Evolutionary conservation across 1,140 invertebrate species (phyloP), one percentile per base, ranked within the genome.

Genomic region (Plodia interpunctella): DNA sequence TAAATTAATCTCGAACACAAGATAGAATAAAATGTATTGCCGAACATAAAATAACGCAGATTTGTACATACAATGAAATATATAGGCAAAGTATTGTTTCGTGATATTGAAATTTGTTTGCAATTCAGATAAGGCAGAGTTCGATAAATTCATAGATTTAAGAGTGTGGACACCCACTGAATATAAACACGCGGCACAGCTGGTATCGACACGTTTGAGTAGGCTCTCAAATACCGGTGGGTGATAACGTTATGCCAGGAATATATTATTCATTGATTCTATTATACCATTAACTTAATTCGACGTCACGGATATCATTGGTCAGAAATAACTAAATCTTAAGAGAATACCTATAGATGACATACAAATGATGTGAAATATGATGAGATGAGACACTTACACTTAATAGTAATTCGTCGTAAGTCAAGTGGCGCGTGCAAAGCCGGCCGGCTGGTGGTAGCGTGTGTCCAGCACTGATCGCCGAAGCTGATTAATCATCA

Each of bases 381-480:
- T 44, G 38, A 44, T 10, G 5, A 11, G 35, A 38, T 38, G 35
- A 44, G 51, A 59, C 62, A 63, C 62, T 63, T 53, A 63, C 62
- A 53, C 20, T 25, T 25, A 13, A 5, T 53, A 8, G 5, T 25
- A n/a, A 28, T 53, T 32, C 6, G 30, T 10, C 11, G 3, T 55
- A 20, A 20, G 13, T 10, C 19, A 21, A 6, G 20, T 18, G 49
- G 50, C 32, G 57, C 21, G 59, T 64, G 61, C 19, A 57, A 30
- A 68, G 65, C 63, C 69, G 66, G 69, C 65, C 69, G 72, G 57
- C 54, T 61, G 55, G 57, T 72, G 59, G 60, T 68, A 58, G 70
- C 75, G 72, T 70, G 70, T 83, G 86, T 85, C 84, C 86, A 74
- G 74, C 75, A 81, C 78, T 83, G 81, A 77, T 84, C 73, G 73